Percentiles rank a stretch among this genome's conserved stretches.
Evolutionary conservation across 2,888 invertebrate species (phyloP).

Genomic region (Omphaloscelis lunosa): DNA sequence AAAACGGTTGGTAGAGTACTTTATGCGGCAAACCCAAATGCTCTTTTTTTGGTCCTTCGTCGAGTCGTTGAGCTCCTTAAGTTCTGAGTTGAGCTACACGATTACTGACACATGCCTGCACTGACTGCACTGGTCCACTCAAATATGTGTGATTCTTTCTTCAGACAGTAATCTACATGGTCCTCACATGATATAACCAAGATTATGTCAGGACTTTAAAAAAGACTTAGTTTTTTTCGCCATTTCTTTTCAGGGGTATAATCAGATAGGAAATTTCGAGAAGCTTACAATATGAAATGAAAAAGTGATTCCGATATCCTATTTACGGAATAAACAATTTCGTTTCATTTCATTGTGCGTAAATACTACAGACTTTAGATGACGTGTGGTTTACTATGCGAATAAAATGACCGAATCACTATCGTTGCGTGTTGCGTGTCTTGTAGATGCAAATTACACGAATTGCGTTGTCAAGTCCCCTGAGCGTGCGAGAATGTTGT

Average conservation of each 20-base stretch:
- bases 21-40: neutral
- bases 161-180: neutral
- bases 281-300: neutral
- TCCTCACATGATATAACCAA: neutral
- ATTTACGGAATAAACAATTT: neutral
- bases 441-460: constrained; percentile 59
- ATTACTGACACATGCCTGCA: neutral
- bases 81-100: too few relatives aligned
- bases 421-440: constrained; percentile 58
- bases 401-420: constrained; percentile 44
- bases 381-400: constrained; percentile 32
- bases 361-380: neutral
- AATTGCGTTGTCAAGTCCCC: constrained; percentile 39
- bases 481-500: constrained; percentile 57
- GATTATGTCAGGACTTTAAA: neutral
- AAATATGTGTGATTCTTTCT: neutral
- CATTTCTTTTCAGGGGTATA: neutral
- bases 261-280: neutral
- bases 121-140: neutral
- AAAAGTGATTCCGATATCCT: neutral
- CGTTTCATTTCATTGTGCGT: neutral
- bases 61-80: neutral
- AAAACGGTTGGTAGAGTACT: neutral
- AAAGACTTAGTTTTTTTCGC: neutral
- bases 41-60: neutral